These are phyloP conservation scores for Melinaea marsaeus DNA, from an alignment of 2,888 invertebrate species.

Conservation along the genomic window DNA sequence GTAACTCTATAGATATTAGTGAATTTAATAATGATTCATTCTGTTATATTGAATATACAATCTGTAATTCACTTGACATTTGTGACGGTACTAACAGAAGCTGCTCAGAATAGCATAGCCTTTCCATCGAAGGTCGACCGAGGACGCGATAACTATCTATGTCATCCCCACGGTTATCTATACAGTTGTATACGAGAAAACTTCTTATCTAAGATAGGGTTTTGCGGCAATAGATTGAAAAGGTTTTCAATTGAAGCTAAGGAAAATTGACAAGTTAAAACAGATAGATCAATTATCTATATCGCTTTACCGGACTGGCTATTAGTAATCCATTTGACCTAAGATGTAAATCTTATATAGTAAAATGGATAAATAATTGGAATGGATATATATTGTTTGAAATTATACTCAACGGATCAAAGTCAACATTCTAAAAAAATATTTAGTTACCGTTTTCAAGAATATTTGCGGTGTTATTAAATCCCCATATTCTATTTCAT, in stretches of 20 bases:
- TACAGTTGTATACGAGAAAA: neutral
- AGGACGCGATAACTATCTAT: slow-evolving; percentile 9
- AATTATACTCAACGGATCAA: too few relatives aligned
- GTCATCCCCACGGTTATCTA: neutral
- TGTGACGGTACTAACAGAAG: slow-evolving; percentile 18
- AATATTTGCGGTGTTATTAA: too few relatives aligned
- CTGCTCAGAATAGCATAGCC: slow-evolving; percentile 20
- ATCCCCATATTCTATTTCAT: too few relatives aligned
- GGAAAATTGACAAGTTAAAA: neutral
- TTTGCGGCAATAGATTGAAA: too few relatives aligned
- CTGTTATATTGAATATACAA: too few relatives aligned
- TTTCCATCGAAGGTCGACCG: slow-evolving; percentile 23
- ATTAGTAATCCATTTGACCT: neutral
- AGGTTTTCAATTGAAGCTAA: neutral
- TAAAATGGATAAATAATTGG: too few relatives aligned
- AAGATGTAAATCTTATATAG: neutral
- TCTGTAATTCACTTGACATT: slow-evolving; percentile 25
- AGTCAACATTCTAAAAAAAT: too few relatives aligned
- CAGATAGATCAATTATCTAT: neutral
- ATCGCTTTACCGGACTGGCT: neutral
- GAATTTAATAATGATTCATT: too few relatives aligned
- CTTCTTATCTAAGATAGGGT: too few relatives aligned
- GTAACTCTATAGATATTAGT: slow-evolving; percentile 10
- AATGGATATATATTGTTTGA: too few relatives aligned
- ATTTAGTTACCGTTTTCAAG: too few relatives aligned